Conservation (phyloP, 37 sponge, comb jelly and placozoan species). For the Beroe forskalii region DNA sequence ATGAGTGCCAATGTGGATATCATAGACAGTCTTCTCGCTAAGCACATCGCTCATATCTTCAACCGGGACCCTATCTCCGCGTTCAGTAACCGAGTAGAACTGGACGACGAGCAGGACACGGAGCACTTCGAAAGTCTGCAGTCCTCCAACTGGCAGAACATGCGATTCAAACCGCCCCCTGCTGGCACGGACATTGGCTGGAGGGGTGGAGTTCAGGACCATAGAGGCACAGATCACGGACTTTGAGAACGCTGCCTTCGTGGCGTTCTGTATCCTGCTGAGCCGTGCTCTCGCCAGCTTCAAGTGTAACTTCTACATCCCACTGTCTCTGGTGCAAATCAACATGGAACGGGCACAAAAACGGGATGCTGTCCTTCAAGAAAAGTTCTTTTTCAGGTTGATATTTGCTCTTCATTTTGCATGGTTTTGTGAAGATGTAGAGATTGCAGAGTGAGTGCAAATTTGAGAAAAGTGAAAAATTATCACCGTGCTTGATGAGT, state of each 20-base stretch:
- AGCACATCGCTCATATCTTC: conserved; percentile 92
- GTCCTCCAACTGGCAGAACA: conserved; percentile 97
- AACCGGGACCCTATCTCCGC: conserved; percentile 87
- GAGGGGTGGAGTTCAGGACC: conserved; percentile 96
- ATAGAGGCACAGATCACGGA: conserved; percentile 94
- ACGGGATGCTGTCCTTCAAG: conserved; percentile 76
- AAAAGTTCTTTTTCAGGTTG: conserved; percentile 85
- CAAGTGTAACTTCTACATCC: conserved; percentile 89
- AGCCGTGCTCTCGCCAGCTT: conserved; percentile 85
- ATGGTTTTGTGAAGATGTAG: no score
- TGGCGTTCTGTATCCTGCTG: conserved; percentile 83
- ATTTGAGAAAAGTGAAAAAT: no score
- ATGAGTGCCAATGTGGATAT: conserved; percentile 70
- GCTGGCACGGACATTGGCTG: conserved; percentile 92
- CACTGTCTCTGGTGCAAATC: conserved; percentile 83
- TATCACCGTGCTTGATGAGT: no score
- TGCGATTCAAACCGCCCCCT: conserved; percentile 99
- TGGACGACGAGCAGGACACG: conserved; percentile 75
- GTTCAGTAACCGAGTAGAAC: conserved; percentile 81
- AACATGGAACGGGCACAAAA: conserved; percentile 80
- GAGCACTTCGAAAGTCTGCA: conserved; percentile 97
- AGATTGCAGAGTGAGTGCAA: no score
- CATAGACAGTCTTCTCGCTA: conserved; percentile 72
- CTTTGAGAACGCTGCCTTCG: conserved; percentile 97
- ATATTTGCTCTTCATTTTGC: no score